Evolutionary conservation across 64 coral and sea anemone genomes (phyloP).

Genomic region (Pocillopora verrucosa): DNA sequence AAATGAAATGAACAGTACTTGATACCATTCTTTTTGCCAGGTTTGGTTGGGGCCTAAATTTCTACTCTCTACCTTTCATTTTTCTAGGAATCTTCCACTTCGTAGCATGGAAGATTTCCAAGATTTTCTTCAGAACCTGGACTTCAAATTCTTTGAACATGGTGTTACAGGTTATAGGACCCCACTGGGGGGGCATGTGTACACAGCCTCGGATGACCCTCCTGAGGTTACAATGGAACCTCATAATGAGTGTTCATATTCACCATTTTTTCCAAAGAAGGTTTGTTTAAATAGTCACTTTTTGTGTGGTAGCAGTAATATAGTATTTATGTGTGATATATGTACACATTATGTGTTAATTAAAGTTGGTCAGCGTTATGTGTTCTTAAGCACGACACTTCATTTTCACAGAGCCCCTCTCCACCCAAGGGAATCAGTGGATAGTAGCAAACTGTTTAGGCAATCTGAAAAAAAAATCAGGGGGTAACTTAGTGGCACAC

Average conservation of each 20-base stretch:
- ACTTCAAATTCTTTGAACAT: conserved; percentile 31
- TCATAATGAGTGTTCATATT: conserved; percentile 53
- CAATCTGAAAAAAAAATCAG: no score
- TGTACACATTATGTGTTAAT: no score
- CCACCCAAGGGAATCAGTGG: no score
- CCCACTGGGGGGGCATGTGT: neutral
- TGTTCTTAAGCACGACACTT: no score
- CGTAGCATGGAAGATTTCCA: neutral
- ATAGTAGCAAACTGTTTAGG: no score
- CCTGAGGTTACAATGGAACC: conserved; percentile 48
- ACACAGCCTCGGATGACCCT: conserved; percentile 38
- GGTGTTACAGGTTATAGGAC: conserved; percentile 28
- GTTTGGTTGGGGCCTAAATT: neutral
- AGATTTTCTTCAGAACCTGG: neutral
- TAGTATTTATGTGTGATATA: no score
- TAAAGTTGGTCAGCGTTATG: no score
- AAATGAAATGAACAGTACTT: neutral
- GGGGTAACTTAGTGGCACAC: no score
- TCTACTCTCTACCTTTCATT: neutral
- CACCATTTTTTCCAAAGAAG: conserved; percentile 48
- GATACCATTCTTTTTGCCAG: neutral
- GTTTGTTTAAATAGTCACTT: neutral
- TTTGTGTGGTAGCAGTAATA: no score
- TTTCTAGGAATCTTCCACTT: conserved; percentile 17
- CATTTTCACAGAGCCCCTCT: no score